These are phyloP conservation scores for Sclerurus mexicanus DNA, from an alignment of 2,113 vertebrate species.

Conservation along the genomic window DNA sequence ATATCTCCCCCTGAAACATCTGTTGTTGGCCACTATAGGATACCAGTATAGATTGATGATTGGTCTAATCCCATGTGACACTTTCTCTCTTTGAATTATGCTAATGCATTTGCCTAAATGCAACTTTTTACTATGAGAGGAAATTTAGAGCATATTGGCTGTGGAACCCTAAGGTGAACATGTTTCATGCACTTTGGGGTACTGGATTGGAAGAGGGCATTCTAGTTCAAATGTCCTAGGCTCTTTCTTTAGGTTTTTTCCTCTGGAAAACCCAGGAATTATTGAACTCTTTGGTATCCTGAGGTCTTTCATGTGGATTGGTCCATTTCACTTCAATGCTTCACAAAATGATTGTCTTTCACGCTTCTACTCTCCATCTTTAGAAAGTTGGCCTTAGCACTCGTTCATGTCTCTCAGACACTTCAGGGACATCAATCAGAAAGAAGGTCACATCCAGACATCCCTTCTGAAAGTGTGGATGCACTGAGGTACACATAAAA, in stretches of 20 bases:
- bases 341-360: background rate
- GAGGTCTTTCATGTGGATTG: background rate
- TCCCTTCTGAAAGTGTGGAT: background rate
- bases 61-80: constrained; percentile 15
- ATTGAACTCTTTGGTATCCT: background rate
- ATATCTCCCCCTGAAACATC: constrained; percentile 27
- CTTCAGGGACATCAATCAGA: background rate
- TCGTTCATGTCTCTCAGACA: background rate
- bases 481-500: background rate
- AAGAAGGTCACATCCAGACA: background rate
- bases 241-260: background rate
- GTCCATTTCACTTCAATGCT: background rate
- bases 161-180: constrained; percentile 1
- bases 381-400: background rate
- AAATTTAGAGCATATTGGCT: constrained; percentile 32
- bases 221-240: background rate
- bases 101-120: background rate
- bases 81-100: background rate
- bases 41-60: constrained; percentile 22
- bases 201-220: background rate
- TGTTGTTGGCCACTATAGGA: constrained; percentile 30
- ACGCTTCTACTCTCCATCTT: background rate
- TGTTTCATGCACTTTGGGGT: background rate
- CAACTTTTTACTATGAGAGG: background rate
- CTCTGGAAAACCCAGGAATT: background rate